Base-by-base conservation (phyloP, 1,140 invertebrate genomes). In the Zaprionus africanus region DNA sequence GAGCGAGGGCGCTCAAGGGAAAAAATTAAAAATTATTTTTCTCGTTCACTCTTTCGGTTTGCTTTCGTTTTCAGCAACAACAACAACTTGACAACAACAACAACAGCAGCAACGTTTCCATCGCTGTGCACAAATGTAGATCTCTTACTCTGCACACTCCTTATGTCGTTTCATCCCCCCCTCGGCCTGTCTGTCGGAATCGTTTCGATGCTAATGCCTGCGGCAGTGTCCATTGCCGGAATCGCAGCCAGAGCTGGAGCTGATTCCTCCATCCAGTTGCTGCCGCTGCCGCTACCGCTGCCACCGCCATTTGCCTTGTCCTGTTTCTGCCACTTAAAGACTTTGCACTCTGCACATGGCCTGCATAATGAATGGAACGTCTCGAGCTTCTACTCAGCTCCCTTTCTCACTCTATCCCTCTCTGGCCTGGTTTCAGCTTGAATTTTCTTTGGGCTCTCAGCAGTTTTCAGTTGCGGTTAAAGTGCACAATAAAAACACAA, bases 341-440 rank as follows among this genome's bases (percentile, higher is more conserved):
- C 83, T 80, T 68, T 82, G 79, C 69, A 78, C 76, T 81, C 73
- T 82, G 83, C 79, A 82, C 83, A 86, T 87, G 83, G 83, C 83
- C 73, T 86, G 83, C 83, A 87, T 86, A 82, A 86, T 87, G 80
- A 86, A 86, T 86, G 83, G 73, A 69, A 75, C 41, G 49, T 66
- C 76, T 77, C 22, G 65, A 26, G 66, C 76, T 26, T 28, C 26
- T n/a, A 56, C 38, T n/a, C 28, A 22, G 6, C 17, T 12, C 56
- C 3, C 11, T 15, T 9, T 41, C 19, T 60, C 58, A 13, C 15
- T 6, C 22, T 1, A 19, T 22, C 34, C 1, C 53, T 19, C 49
- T 24, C 34, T 63, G 58, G 64, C 77, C 41, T 46, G 31, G 58
- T 75, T 80, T 65, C 72, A 78, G 73, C 72, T 81, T 80, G 19